A percentile compares a stretch with the other conserved stretches of the same genome.
Conservation (phyloP, 92 coral and sea anemone species). For the Zoanthus solanderi region DNA sequence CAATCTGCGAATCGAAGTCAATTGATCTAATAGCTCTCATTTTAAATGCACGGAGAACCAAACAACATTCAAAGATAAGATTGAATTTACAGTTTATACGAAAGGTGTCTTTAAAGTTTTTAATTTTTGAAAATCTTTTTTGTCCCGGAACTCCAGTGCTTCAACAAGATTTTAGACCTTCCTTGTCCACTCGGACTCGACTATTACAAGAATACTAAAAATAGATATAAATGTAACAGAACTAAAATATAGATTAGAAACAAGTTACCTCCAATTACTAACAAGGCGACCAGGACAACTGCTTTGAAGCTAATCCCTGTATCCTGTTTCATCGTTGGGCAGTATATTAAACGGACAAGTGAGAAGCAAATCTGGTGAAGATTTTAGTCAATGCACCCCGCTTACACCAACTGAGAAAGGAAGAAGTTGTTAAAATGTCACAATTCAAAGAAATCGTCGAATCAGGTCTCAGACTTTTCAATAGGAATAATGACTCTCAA, state of each 20-base stretch:
- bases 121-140: background rate
- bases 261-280: background rate
- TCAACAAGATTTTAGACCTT: background rate
- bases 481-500: constrained; percentile 25
- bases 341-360: background rate
- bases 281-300: background rate
- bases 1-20: background rate
- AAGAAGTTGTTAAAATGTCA: constrained; percentile 11
- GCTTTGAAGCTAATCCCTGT: background rate
- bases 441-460: constrained; percentile 31
- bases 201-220: background rate
- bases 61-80: background rate
- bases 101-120: background rate
- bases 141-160: background rate
- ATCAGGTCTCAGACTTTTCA: constrained; percentile 29
- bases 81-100: background rate
- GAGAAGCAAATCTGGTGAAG: background rate
- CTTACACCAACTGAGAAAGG: background rate
- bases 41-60: background rate
- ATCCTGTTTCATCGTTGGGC: background rate
- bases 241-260: background rate
- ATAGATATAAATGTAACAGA: background rate
- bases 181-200: background rate
- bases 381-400: background rate
- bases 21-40: background rate